Evolutionary conservation across 2,797 vertebrate genomes (phyloP).

Genomic region (Pseudocheirus occidentalis): DNA sequence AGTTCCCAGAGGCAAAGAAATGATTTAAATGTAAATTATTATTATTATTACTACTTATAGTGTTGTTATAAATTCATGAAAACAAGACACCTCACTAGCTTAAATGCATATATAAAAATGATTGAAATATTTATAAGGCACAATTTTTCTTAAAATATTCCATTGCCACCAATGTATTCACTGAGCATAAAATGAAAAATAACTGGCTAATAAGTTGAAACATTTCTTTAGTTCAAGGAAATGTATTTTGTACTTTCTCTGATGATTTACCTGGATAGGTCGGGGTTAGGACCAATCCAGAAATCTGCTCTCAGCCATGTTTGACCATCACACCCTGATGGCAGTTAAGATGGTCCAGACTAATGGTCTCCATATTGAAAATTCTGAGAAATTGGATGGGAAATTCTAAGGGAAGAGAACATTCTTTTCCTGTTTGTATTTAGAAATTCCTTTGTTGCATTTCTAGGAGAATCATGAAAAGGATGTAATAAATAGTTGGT

Average conservation of each 20-base stretch:
- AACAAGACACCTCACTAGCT: slow-evolving; percentile 62
- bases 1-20: slow-evolving; percentile 63
- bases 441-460: not conserved
- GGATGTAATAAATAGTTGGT: slow-evolving; percentile 8
- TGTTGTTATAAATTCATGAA: slow-evolving; percentile 76
- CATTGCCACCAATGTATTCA: slow-evolving; percentile 46
- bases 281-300: not conserved
- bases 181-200: slow-evolving; percentile 45
- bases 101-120: slow-evolving; percentile 62
- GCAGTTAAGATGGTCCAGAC: not conserved
- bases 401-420: not conserved
- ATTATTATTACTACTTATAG: slow-evolving; percentile 69
- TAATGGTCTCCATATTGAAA: not conserved
- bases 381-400: not conserved
- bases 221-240: slow-evolving; percentile 54
- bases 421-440: not conserved
- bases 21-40: slow-evolving; percentile 77
- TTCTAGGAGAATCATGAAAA: slow-evolving; percentile 31
- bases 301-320: not conserved
- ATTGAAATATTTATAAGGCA: slow-evolving; percentile 69
- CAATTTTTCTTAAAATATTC: slow-evolving; percentile 16
- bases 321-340: not conserved
- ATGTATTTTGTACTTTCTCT: slow-evolving; percentile 22
- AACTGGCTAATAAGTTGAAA: slow-evolving; percentile 48
- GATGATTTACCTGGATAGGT: not conserved